Percentiles rank a stretch among this genome's conserved stretches.
Conservation (phyloP, 2,797 vertebrate genomes). For the Fistularia commersonii region DNA sequence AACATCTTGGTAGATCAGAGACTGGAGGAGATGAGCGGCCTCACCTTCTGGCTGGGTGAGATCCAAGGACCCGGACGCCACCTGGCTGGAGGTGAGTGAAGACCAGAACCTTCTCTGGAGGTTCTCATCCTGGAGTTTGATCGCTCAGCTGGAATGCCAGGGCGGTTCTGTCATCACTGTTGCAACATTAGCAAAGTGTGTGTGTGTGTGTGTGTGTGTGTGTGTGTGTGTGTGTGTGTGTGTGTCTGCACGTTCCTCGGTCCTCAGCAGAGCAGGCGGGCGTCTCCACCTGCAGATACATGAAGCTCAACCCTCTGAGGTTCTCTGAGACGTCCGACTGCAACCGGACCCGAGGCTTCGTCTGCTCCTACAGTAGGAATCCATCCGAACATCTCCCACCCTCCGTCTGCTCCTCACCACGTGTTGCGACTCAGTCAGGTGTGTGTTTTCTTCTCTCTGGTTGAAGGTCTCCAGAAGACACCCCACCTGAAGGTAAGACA, state of each 20-base stretch:
- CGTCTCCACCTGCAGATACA: conserved; percentile 49
- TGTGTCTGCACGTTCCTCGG: conserved; percentile 9
- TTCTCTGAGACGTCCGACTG: conserved; percentile 56
- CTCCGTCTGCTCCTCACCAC: conserved; percentile 1
- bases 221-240: background rate
- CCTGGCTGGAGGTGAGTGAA: conserved; percentile 52
- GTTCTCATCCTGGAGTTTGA: background rate
- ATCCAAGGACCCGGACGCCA: conserved; percentile 6
- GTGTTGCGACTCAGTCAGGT: background rate
- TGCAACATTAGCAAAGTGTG: too few species aligned
- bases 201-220: conserved; percentile 1
- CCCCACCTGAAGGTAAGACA: conserved; percentile 37
- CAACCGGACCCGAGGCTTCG: conserved; percentile 43
- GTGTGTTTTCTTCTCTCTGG: conserved; percentile 19
- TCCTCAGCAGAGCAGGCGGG: conserved; percentile 17
- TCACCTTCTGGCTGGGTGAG: conserved; percentile 69
- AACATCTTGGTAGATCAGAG: too few species aligned
- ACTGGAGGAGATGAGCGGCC: conserved; percentile 6
- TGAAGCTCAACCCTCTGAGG: conserved; percentile 58
- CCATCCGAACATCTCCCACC: background rate
- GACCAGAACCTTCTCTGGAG: background rate
- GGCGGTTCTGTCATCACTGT: too few species aligned
- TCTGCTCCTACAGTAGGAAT: conserved; percentile 73
- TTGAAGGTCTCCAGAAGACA: conserved; percentile 39
- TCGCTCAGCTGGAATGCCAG: too few species aligned